Percentiles rank a stretch among this genome's conserved stretches.
phyloP scores from a whole-genome alignment of 2,888 invertebrate genomes.

The Latrodectus elegans region DNA sequence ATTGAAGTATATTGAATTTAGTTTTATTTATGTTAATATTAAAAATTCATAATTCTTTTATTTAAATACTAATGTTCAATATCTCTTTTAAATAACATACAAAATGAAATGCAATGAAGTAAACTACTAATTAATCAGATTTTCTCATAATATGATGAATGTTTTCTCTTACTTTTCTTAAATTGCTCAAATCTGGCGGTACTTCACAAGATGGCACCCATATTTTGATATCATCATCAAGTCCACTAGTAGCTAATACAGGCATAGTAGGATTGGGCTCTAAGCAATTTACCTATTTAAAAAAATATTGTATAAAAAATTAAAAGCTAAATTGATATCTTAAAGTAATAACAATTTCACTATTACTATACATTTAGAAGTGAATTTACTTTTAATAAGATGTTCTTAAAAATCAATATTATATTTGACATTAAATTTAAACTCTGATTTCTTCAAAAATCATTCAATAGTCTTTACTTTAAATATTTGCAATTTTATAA shows the following conservation, averaged over 20 bases:
- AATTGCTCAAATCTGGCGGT: conserved; percentile 54
- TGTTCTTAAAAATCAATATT: no score
- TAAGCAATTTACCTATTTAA: conserved; percentile 87
- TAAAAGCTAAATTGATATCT: neutral
- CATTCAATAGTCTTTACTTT: no score
- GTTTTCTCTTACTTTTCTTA: conserved; percentile 47
- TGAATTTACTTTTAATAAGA: no score
- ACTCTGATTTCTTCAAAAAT: no score
- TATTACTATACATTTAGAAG: no score
- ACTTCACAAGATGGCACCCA: conserved; percentile 83
- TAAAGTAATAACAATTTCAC: no score
- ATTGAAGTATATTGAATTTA: no score
- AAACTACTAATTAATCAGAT: neutral
- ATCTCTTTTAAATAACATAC: neutral
- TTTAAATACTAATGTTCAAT: neutral
- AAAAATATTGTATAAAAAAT: neutral
- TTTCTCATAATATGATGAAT: neutral
- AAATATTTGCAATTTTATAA: no score
- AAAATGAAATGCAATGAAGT: neutral
- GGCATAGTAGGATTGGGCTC: conserved; percentile 93
- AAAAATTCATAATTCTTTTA: no score
- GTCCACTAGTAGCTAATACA: conserved; percentile 90
- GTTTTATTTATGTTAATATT: no score
- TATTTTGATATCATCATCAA: conserved; percentile 93
- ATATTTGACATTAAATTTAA: no score